Conservation (phyloP, 64 coral and sea anemone species). For the Astreopora myriophthalma region DNA sequence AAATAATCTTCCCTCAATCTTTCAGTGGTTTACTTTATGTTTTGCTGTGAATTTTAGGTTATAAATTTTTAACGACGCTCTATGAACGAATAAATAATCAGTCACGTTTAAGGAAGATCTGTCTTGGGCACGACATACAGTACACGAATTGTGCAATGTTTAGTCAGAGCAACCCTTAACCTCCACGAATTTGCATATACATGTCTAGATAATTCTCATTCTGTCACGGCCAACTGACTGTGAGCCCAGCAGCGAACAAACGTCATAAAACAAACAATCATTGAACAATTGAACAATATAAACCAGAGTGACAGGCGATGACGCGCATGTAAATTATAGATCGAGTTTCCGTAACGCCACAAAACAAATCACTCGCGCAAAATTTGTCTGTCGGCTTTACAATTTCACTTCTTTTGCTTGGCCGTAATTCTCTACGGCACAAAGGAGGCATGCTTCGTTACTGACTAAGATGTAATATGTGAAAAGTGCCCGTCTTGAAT, state of each 20-base stretch:
- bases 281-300: slow-evolving; percentile 60
- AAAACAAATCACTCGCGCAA: slow-evolving; percentile 9
- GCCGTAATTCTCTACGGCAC: background rate
- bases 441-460: background rate
- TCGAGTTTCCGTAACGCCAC: slow-evolving; percentile 37
- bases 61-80: slow-evolving; percentile 38
- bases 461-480: background rate
- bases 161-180: background rate
- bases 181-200: background rate
- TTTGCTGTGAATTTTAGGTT: background rate
- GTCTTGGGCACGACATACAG: background rate
- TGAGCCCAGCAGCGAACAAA: slow-evolving; percentile 30
- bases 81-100: slow-evolving; percentile 1
- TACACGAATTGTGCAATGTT: slow-evolving; percentile 18
- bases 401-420: background rate
- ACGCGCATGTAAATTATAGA: slow-evolving; percentile 46
- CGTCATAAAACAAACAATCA: slow-evolving; percentile 52
- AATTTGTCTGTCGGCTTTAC: background rate
- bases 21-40: slow-evolving; percentile 8
- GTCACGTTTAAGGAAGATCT: slow-evolving; percentile 23
- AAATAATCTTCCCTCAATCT: background rate
- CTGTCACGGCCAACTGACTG: slow-evolving; percentile 34
- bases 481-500: background rate
- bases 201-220: slow-evolving; percentile 28
- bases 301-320: slow-evolving; percentile 40